Evolutionary conservation across 2,113 vertebrate species (phyloP).

Genomic region (Falco punctatus): DNA sequence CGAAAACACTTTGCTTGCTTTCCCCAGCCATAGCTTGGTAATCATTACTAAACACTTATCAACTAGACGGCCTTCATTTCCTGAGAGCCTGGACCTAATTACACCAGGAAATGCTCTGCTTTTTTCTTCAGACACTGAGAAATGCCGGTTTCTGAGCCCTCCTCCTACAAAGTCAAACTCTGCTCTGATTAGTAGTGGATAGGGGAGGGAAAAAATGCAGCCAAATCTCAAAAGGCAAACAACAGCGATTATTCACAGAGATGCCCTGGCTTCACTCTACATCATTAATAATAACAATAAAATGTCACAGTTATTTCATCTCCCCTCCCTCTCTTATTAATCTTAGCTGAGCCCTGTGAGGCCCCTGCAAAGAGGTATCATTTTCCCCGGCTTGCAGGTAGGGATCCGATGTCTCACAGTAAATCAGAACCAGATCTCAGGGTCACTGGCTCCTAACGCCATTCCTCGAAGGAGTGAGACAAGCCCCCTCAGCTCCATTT

Average conservation of each 20-base stretch:
- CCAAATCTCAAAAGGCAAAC: not conserved
- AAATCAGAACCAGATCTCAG: constrained; percentile 53
- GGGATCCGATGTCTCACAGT: not conserved
- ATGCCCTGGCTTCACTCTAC: not conserved
- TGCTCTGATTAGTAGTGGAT: not conserved
- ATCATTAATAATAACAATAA: not conserved
- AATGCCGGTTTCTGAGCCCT: not conserved
- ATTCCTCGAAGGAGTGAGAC: not conserved
- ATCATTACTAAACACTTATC: constrained; percentile 61
- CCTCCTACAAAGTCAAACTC: not conserved
- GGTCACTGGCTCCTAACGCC: not conserved
- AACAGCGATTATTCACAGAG: not conserved
- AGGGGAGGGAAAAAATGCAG: not conserved
- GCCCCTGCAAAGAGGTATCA: constrained; percentile 30
- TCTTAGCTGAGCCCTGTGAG: not conserved
- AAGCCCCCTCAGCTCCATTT: not conserved
- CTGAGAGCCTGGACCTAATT: constrained; percentile 66
- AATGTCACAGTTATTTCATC: constrained; percentile 7
- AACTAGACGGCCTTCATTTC: constrained; percentile 60
- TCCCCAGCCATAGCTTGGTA: constrained; percentile 10
- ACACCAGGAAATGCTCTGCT: not conserved
- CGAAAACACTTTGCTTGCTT: constrained; percentile 19
- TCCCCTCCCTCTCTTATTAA: not conserved
- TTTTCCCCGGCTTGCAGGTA: constrained; percentile 38
- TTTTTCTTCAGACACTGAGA: constrained; percentile 18